Base-by-base conservation (phyloP, 2,113 vertebrate species). In the Progne subis region DNA sequence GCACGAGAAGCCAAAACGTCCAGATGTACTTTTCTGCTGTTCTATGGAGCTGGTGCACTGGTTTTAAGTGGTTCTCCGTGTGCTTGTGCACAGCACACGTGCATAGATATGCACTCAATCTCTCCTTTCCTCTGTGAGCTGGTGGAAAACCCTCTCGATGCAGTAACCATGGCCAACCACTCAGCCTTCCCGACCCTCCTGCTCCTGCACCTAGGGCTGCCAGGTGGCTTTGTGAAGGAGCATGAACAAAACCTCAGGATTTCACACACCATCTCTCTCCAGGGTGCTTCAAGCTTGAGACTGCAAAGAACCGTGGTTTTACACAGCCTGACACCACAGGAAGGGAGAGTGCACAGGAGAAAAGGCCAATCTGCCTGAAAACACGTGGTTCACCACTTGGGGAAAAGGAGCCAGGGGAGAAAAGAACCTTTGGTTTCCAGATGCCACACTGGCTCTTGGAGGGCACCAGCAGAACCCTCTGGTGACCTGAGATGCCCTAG, bases 391-490 rank as follows among this genome's bases (percentile, higher is more conserved):
- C 44, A 71, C 44, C 0, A 17, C 52, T 28, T 8, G 6, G 52
- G 23, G 49, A 21, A 67, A 47, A 64, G 56, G 9, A 70, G 23
- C 1, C 1, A 0, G 32, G 32, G 55, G 8, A 57, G 47, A 43
- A 81, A 8, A 78, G 21, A 26, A 63, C 34, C 14, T 86, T 70
- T 67, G 57, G 28, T 61, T 76, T 76, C 61, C 18, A 4, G 2
- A 12, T 71, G 16, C 57, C 61, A 32, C 16, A 0, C 8, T 70
- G 72, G 56, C 21, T 82, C 65, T 39, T 19, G 74, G 56, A 84
- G 44, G 91, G n/a, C 69, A 32, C 79, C 91, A 94, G 92, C 91
- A 96, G 92, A 92, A 96, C 86, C 91, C 71, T 96, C 92, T 93
- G 95, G 88, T 95, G 91, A 93, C 60, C 82, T 37, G 64, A 52